Evolutionary conservation across 2,113 vertebrate genomes (phyloP), one percentile per base, ranked within the genome.

Genomic region (Pseudolaguvia tuberculata): DNA sequence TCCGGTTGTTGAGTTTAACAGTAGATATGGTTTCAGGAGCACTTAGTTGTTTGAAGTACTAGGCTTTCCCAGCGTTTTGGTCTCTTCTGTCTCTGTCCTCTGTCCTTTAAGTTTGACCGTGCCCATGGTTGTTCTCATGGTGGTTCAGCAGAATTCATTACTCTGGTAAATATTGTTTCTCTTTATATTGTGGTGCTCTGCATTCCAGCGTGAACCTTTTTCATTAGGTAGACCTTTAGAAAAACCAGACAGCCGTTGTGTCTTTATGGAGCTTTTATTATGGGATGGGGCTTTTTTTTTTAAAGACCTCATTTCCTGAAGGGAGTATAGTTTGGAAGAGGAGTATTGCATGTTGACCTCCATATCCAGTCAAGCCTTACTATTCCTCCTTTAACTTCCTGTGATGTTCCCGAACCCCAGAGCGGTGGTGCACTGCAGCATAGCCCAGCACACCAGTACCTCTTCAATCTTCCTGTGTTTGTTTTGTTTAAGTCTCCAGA

Each of bases 281-380:
- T 48, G 56, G 23, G 51, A 51, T 55, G 68, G 42, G 51, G 35
- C 31, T 39, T 48, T 53, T 62, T 53, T 63, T 12, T 53, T 21
- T 35, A 4, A 6, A 59, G 70, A 56, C 39, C 76, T 78, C 68
- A 65, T 80, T 83, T 83, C 72, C 78, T 78, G 72, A 72, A 65
- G 68, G 76, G 79, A 78, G 57, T 47, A n/a, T 48, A n/a, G 55
- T 29, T 50, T 13, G 1, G 58, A 12, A 69, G 69, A 65, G 52
- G 62, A 79, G 67, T 50, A 48, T 50, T 39, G 66, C 27, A 48
- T 6, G 12, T 9, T 72, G 76, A 72, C 76, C 76, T 42, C 17
- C 20, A 48, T 69, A 72, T 35, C 69, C 51, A 51, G 70, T 55
- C 27, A 5, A 72, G 70, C 70, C 50, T 72, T 42, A 58, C 52